Evolutionary conservation across 2,888 invertebrate genomes (phyloP).

Genomic region (Drosophila recens): DNA sequence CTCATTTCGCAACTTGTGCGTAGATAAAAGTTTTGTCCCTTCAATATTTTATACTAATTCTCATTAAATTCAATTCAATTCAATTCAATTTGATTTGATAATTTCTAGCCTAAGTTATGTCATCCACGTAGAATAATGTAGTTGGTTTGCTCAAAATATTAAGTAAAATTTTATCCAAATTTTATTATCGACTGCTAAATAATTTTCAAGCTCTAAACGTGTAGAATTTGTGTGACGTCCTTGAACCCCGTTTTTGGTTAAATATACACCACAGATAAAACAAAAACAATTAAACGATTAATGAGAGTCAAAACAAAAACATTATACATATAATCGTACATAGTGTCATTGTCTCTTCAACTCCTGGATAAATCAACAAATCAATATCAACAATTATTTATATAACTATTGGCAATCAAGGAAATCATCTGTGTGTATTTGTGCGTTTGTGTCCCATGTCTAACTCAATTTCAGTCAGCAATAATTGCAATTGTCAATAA

Average conservation of each 20-base stretch:
- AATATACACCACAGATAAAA: constrained; percentile 19
- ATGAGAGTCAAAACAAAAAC: constrained; percentile 23
- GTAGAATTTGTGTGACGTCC: constrained; percentile 76
- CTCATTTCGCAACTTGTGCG: constrained; percentile 74
- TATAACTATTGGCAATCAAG: constrained; percentile 25
- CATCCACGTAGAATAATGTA: constrained; percentile 70
- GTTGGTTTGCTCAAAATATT: constrained; percentile 61
- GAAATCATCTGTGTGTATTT: constrained; percentile 34
- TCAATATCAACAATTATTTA: not conserved
- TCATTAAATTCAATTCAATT: constrained; percentile 35
- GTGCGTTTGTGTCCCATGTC: constrained; percentile 42
- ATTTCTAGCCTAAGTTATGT: constrained; percentile 57
- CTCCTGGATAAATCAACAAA: constrained; percentile 16
- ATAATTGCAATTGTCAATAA: constrained; percentile 16
- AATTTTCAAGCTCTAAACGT: constrained; percentile 71
- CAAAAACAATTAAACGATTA: not conserved
- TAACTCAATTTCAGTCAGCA: constrained; percentile 18
- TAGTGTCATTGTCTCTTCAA: constrained; percentile 36
- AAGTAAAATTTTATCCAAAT: constrained; percentile 49
- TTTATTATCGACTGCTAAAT: constrained; percentile 64
- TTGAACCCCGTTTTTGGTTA: constrained; percentile 57
- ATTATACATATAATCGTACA: constrained; percentile 7
- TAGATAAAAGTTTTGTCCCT: constrained; percentile 71
- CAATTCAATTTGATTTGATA: constrained; percentile 35
- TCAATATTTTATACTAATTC: constrained; percentile 50